Percentiles rank a stretch among this genome's conserved stretches.
phyloP scores from a whole-genome alignment of 2,888 invertebrate genomes.

The Cactoblastis cactorum region DNA sequence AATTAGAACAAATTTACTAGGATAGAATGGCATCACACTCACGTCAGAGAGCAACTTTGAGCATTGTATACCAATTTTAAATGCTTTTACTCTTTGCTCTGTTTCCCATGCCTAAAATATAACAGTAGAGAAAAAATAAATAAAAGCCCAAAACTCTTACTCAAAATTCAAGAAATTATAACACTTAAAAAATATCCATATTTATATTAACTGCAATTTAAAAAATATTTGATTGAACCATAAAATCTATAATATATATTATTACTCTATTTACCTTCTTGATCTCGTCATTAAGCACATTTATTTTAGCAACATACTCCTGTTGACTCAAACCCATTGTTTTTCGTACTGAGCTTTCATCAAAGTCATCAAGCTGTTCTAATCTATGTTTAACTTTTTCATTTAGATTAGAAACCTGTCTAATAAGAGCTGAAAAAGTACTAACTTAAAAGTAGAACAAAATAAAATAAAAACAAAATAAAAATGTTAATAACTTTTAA shows the following conservation, averaged over 20 bases:
- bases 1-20: slow-evolving; percentile 97
- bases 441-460: slow-evolving; percentile 66
- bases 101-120: slow-evolving; percentile 90
- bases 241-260: too few species aligned
- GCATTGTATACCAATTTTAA: slow-evolving; percentile 98
- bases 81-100: slow-evolving; percentile 95
- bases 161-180: background rate
- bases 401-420: slow-evolving; percentile 88
- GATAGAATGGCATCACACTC: slow-evolving; percentile 95
- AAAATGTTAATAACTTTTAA: slow-evolving; percentile 10
- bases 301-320: slow-evolving; percentile 93
- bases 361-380: slow-evolving; percentile 96
- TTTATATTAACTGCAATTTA: too few species aligned
- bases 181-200: background rate
- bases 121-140: background rate
- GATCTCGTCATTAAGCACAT: slow-evolving; percentile 94
- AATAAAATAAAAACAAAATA: slow-evolving; percentile 36
- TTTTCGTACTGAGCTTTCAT: slow-evolving; percentile 92
- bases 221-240: too few species aligned
- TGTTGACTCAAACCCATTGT: slow-evolving; percentile 94
- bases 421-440: slow-evolving; percentile 84
- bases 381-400: slow-evolving; percentile 94
- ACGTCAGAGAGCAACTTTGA: slow-evolving; percentile 95
- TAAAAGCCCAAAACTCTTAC: background rate
- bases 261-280: slow-evolving; percentile 70